phyloP scores from a whole-genome alignment of 2,888 invertebrate species.

The Andrena hattorfiana region DNA sequence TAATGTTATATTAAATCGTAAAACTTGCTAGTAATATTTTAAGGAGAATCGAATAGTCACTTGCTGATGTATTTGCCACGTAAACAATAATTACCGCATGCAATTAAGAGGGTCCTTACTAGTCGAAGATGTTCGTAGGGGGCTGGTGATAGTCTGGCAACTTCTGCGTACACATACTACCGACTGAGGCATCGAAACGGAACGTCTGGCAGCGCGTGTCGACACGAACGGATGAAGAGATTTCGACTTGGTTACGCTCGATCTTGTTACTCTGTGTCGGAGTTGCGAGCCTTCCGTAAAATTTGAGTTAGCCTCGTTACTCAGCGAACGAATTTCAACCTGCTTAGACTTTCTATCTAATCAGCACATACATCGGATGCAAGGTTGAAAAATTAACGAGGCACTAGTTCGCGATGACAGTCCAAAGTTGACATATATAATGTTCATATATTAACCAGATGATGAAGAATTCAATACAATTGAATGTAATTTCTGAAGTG shows the following conservation, averaged over 20 bases:
- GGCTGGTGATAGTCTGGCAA: constrained; percentile 49
- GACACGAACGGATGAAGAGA: constrained; percentile 62
- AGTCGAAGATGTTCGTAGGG: constrained; percentile 30
- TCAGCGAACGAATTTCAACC: constrained; percentile 31
- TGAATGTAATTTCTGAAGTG: too few species aligned
- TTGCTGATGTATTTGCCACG: constrained; percentile 76
- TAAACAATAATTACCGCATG: constrained; percentile 80
- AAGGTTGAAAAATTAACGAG: constrained; percentile 10
- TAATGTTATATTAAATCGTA: constrained; percentile 21
- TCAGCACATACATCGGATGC: background rate
- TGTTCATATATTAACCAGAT: too few species aligned
- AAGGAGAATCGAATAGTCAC: constrained; percentile 6
- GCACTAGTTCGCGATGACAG: background rate
- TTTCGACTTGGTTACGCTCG: constrained; percentile 67
- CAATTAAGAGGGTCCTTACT: constrained; percentile 75
- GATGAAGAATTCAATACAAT: too few species aligned
- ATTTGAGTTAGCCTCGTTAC: constrained; percentile 59
- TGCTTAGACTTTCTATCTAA: constrained; percentile 29
- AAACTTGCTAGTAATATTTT: constrained; percentile 23
- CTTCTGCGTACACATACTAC: constrained; percentile 45
- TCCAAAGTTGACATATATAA: background rate
- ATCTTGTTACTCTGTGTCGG: constrained; percentile 71
- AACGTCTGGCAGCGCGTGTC: constrained; percentile 54
- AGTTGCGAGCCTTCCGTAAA: constrained; percentile 61
- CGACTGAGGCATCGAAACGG: constrained; percentile 55